Percentiles rank a stretch among this genome's conserved stretches.
Evolutionary conservation across 2,797 vertebrate species (phyloP).

Genomic region (Thalassophryne amazonica): DNA sequence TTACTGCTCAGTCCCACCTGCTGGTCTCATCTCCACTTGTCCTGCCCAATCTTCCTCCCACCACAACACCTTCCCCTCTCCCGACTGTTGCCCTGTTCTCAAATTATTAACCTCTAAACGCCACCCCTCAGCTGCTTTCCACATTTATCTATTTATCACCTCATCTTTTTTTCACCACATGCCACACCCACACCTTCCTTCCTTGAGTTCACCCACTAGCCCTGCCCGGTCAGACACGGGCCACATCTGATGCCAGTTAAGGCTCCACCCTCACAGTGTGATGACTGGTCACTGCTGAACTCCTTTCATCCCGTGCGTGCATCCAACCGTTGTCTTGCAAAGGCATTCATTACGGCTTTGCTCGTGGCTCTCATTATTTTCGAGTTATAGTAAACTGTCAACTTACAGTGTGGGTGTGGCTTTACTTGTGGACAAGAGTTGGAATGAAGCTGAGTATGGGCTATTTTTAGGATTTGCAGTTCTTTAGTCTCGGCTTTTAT

Average conservation of each 20-base stretch:
- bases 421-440: slow-evolving; percentile 37
- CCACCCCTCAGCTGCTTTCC: slow-evolving; percentile 21
- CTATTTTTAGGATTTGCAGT: slow-evolving; percentile 62
- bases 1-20: slow-evolving; percentile 2
- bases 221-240: slow-evolving; percentile 42
- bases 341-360: slow-evolving; percentile 57
- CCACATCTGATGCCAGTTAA: slow-evolving; percentile 30
- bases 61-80: slow-evolving; percentile 32
- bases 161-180: slow-evolving; percentile 28
- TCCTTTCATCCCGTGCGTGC: slow-evolving; percentile 30
- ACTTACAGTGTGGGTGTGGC: slow-evolving; percentile 48
- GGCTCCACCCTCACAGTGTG: slow-evolving; percentile 52
- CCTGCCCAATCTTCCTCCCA: slow-evolving; percentile 35
- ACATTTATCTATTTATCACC: slow-evolving; percentile 51
- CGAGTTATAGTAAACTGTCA: slow-evolving; percentile 45
- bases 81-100: slow-evolving; percentile 41
- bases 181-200: slow-evolving; percentile 30
- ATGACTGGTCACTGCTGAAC: slow-evolving; percentile 33
- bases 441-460: slow-evolving; percentile 40
- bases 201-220: slow-evolving; percentile 30
- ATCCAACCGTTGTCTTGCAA: slow-evolving; percentile 10
- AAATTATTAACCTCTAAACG: slow-evolving; percentile 52
- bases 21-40: slow-evolving; percentile 8
- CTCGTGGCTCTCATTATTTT: slow-evolving; percentile 55
- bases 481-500: slow-evolving; percentile 59